Conservation (phyloP, 2,888 invertebrate genomes). For the Aricia artaxerxes region DNA sequence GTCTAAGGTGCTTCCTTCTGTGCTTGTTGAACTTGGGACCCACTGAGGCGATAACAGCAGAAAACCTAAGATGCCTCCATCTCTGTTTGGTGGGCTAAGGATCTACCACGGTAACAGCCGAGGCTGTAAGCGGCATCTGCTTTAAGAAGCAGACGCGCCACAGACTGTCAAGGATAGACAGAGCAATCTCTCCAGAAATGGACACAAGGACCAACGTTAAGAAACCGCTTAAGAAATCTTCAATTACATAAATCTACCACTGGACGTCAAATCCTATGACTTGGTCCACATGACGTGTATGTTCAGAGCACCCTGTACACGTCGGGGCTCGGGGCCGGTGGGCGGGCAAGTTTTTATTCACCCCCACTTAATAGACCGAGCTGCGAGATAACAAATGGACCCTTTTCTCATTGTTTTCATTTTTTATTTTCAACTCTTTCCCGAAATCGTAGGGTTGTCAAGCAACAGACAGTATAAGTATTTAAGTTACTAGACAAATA, state of each 20-base stretch:
- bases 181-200: too few species aligned
- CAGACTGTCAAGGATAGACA: too few species aligned
- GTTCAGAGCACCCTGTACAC: background rate
- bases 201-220: too few species aligned
- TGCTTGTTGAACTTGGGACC: background rate
- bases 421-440: constrained; percentile 56
- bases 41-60: background rate
- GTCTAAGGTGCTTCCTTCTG: background rate
- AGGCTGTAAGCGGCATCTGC: background rate
- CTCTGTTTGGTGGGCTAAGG: background rate
- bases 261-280: background rate
- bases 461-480: background rate
- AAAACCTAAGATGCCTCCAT: background rate
- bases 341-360: constrained; percentile 64
- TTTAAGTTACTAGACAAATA: background rate
- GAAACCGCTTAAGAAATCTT: too few species aligned
- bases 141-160: too few species aligned
- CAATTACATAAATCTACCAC: background rate
- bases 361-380: constrained; percentile 55
- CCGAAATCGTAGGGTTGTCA: constrained; percentile 18
- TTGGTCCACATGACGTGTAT: background rate
- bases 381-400: constrained; percentile 49
- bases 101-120: background rate
- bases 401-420: constrained; percentile 49
- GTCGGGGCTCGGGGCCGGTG: constrained; percentile 49